Evolutionary conservation across 2,888 invertebrate species (phyloP).

Genomic region (Strigamia maritima): DNA sequence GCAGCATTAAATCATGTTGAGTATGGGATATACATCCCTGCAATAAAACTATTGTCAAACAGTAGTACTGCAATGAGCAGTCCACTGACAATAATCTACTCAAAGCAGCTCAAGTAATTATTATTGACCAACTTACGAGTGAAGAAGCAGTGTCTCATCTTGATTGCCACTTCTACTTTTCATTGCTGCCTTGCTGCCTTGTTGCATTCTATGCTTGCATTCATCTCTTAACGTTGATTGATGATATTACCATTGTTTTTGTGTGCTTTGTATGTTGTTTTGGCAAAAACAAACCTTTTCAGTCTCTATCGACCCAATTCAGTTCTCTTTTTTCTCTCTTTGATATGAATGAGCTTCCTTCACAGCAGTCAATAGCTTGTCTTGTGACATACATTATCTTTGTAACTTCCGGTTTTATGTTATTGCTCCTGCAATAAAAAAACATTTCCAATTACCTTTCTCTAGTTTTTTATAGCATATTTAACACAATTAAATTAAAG

Average conservation of each 20-base stretch:
- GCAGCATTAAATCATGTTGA: neutral
- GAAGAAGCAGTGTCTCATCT: neutral
- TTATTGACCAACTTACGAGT: neutral
- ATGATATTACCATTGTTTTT: slow-evolving; percentile 15
- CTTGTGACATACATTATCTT: slow-evolving; percentile 3
- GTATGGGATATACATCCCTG: neutral
- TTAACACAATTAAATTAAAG: too few relatives aligned
- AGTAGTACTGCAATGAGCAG: neutral
- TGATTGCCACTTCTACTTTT: neutral
- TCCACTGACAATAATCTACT: neutral
- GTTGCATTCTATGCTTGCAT: neutral
- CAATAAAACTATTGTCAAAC: neutral
- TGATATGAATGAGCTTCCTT: slow-evolving; percentile 1
- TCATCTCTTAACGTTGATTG: neutral
- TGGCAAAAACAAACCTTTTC: slow-evolving; percentile 15
- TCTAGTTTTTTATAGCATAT: too few relatives aligned
- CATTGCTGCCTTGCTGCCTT: neutral
- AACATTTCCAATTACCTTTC: too few relatives aligned
- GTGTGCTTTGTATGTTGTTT: neutral
- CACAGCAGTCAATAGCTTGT: neutral
- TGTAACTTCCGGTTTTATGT: neutral
- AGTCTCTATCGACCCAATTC: neutral
- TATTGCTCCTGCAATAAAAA: too few relatives aligned
- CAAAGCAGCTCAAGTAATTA: neutral
- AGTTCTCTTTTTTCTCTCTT: neutral